Conservation (phyloP, 2,888 invertebrate species). For the Drosophila lutescens region DNA sequence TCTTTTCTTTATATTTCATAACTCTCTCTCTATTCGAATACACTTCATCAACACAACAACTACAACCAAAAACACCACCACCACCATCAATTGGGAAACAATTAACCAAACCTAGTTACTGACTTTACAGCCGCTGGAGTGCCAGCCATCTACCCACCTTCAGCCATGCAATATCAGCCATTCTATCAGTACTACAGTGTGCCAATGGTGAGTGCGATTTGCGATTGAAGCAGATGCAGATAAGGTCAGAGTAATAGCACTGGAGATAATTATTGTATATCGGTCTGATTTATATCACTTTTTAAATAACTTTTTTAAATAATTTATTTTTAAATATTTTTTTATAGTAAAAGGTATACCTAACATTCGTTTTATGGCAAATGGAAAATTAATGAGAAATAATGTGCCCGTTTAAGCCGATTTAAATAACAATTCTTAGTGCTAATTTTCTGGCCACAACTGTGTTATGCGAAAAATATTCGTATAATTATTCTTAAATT, state of each 20-base stretch:
- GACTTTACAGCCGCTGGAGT: slow-evolving; percentile 84
- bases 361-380: no score
- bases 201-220: slow-evolving; percentile 83
- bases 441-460: slow-evolving; percentile 5
- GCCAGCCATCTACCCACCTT: slow-evolving; percentile 85
- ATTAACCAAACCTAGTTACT: slow-evolving; percentile 80
- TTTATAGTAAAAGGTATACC: no score
- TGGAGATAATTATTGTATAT: background rate
- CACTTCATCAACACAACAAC: slow-evolving; percentile 42
- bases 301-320: no score
- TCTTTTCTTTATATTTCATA: slow-evolving; percentile 68
- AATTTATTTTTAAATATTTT: no score
- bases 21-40: slow-evolving; percentile 48
- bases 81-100: slow-evolving; percentile 47
- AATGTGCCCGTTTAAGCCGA: no score
- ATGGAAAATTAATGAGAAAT: no score
- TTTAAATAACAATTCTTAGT: background rate
- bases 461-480: background rate
- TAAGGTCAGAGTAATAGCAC: slow-evolving; percentile 14
- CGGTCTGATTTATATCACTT: background rate
- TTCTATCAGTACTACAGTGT: slow-evolving; percentile 85
- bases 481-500: slow-evolving; percentile 17
- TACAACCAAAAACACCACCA: slow-evolving; percentile 21
- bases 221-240: background rate
- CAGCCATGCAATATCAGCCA: slow-evolving; percentile 85